These are phyloP conservation scores for Solenodon paradoxus DNA, from an alignment of 2,113 vertebrate species.

Conservation along the genomic window DNA sequence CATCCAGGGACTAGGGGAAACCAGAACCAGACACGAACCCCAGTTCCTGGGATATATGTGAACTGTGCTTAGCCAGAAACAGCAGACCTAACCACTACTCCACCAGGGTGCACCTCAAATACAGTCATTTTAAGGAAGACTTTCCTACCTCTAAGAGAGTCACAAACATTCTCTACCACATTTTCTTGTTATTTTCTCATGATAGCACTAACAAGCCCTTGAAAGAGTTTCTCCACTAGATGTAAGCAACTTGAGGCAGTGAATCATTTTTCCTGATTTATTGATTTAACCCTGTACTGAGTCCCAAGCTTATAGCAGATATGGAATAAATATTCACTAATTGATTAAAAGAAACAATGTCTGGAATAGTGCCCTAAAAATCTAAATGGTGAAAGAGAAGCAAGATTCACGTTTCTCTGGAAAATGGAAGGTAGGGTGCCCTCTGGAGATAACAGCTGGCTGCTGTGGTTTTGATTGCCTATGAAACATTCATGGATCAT, in stretches of 20 bases:
- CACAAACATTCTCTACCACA: background rate
- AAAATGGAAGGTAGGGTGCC: background rate
- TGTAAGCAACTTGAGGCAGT: background rate
- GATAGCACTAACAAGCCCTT: background rate
- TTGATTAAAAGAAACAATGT: background rate
- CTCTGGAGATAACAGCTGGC: background rate
- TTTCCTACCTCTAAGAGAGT: background rate
- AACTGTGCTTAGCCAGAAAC: too few species aligned
- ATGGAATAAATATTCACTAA: background rate
- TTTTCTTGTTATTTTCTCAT: background rate
- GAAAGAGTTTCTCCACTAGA: background rate
- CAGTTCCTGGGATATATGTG: too few species aligned
- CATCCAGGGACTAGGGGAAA: too few species aligned
- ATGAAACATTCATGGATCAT: slow-evolving; percentile 42
- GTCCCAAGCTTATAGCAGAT: background rate
- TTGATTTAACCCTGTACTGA: background rate
- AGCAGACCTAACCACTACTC: too few species aligned
- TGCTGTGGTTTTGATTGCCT: background rate
- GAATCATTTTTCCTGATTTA: background rate
- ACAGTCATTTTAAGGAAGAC: background rate
- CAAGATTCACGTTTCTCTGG: background rate
- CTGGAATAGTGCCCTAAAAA: background rate
- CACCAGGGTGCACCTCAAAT: too few species aligned
- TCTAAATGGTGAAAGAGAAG: background rate
- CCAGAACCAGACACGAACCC: too few species aligned